These are phyloP conservation scores for Psilanteris sp. DNA, from an alignment of 1,140 invertebrate species.

Conservation along the genomic window DNA sequence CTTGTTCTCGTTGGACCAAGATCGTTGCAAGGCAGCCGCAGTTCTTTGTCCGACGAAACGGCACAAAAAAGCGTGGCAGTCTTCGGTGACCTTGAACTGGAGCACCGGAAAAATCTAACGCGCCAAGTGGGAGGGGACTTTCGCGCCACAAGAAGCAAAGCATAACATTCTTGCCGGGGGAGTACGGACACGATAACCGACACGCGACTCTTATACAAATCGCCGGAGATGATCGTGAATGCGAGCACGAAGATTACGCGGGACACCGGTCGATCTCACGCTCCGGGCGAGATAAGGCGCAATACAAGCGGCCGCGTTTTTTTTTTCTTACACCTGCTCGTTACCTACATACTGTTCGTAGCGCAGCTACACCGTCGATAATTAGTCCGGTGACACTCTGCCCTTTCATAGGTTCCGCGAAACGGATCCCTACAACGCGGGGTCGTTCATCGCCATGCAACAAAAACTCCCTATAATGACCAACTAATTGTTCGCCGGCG, in stretches of 20 bases:
- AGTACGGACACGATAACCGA: conserved; percentile 41
- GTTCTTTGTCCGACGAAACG: conserved; percentile 2
- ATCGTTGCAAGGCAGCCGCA: too few species aligned
- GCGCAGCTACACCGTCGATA: conserved; percentile 25
- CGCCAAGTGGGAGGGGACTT: conserved; percentile 12
- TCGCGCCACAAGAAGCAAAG: conserved; percentile 4
- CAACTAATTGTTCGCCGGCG: conserved; percentile 48
- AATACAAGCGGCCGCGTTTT: conserved; percentile 28
- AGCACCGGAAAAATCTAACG: conserved; percentile 21
- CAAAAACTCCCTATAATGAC: conserved; percentile 37
- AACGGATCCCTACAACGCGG: conserved; percentile 10
- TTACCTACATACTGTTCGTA: conserved; percentile 42
- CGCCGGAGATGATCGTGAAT: conserved; percentile 44
- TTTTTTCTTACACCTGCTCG: conserved; percentile 58
- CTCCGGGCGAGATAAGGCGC: conserved; percentile 49
- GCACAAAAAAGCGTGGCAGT: background rate
- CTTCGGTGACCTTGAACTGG: conserved; percentile 27
- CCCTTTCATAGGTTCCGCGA: conserved; percentile 53
- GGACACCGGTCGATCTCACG: conserved; percentile 48
- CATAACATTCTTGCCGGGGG: conserved; percentile 14
- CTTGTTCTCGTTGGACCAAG: too few species aligned
- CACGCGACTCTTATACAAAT: conserved; percentile 55
- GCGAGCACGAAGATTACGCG: conserved; percentile 56
- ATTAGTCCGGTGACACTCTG: conserved; percentile 58
- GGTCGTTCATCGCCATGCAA: conserved; percentile 11